phyloP scores from a whole-genome alignment of 2,797 vertebrate genomes.

The Amphiprion clarkii region DNA sequence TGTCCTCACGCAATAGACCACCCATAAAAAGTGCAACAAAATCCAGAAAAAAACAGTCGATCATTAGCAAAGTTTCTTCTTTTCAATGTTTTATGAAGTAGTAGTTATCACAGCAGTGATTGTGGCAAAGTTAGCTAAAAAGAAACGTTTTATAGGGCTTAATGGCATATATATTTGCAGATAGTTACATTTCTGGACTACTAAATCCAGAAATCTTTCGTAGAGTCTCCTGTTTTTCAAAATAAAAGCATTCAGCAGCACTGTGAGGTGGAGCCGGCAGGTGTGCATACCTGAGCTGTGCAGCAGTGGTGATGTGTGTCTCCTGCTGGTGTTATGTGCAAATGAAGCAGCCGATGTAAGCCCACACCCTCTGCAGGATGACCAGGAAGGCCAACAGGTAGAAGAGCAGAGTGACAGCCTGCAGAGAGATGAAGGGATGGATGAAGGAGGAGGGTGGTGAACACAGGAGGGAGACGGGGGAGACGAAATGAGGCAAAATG shows the following conservation, averaged over 20 bases:
- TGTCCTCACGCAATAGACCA: too few species aligned
- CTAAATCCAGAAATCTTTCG: not conserved
- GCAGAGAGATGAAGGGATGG: slow-evolving; percentile 39
- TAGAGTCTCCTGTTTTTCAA: slow-evolving; percentile 4
- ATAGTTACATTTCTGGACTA: not conserved
- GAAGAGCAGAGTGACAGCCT: slow-evolving; percentile 84
- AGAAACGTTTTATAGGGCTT: not conserved
- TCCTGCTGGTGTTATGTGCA: slow-evolving; percentile 71
- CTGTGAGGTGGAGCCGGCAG: slow-evolving; percentile 12
- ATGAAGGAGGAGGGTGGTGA: not conserved
- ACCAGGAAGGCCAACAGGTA: slow-evolving; percentile 84
- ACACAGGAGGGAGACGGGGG: too few species aligned
- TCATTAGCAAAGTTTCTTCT: too few species aligned
- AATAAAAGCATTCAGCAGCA: slow-evolving; percentile 20
- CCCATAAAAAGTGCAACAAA: too few species aligned
- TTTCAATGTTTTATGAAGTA: not conserved
- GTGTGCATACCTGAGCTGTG: slow-evolving; percentile 68
- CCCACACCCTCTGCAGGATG: slow-evolving; percentile 85
- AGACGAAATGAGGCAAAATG: not conserved
- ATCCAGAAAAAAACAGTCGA: too few species aligned
- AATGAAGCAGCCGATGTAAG: slow-evolving; percentile 79
- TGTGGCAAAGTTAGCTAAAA: not conserved
- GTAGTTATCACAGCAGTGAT: not conserved
- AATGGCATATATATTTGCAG: not conserved
- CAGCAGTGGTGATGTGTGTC: slow-evolving; percentile 30